Evolutionary conservation across 1,140 invertebrate species (phyloP).

Genomic region (Zaprionus lachaisei): DNA sequence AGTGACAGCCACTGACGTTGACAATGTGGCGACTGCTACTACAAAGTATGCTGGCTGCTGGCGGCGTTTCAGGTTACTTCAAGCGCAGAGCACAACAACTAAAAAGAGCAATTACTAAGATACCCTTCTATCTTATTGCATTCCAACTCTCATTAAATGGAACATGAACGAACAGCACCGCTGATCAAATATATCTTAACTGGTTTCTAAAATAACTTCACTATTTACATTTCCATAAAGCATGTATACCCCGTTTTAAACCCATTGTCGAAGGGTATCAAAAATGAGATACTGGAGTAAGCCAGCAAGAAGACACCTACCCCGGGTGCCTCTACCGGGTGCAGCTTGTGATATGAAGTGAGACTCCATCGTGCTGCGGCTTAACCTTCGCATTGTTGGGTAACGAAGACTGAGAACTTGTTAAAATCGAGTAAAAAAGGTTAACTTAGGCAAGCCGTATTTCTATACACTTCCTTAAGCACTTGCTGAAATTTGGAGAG

Average conservation of each 20-base stretch:
- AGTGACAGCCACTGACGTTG: slow-evolving; percentile 57
- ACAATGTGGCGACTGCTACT: slow-evolving; percentile 48
- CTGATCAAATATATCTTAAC: background rate
- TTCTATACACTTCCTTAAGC: background rate
- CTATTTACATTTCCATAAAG: too few relatives aligned
- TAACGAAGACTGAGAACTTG: slow-evolving; percentile 78
- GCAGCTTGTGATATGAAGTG: slow-evolving; percentile 63
- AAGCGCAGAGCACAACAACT: slow-evolving; percentile 31
- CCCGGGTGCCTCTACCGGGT: background rate
- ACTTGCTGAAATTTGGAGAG: too few relatives aligned
- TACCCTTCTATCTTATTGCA: background rate
- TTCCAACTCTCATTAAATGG: too few relatives aligned
- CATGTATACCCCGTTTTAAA: background rate
- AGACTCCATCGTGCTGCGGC: slow-evolving; percentile 40
- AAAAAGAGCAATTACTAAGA: background rate
- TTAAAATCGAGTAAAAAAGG: slow-evolving; percentile 48
- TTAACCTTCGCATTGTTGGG: slow-evolving; percentile 74
- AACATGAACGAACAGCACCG: too few relatives aligned
- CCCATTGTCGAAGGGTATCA: background rate
- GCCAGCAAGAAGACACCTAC: slow-evolving; percentile 25
- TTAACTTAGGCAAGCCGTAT: background rate
- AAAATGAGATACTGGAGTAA: slow-evolving; percentile 40
- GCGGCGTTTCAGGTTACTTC: slow-evolving; percentile 49
- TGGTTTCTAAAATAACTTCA: background rate
- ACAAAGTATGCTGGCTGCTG: slow-evolving; percentile 33